These are phyloP conservation scores for Drosophila simulans DNA, from an alignment of 1,140 invertebrate species.

Conservation along the genomic window DNA sequence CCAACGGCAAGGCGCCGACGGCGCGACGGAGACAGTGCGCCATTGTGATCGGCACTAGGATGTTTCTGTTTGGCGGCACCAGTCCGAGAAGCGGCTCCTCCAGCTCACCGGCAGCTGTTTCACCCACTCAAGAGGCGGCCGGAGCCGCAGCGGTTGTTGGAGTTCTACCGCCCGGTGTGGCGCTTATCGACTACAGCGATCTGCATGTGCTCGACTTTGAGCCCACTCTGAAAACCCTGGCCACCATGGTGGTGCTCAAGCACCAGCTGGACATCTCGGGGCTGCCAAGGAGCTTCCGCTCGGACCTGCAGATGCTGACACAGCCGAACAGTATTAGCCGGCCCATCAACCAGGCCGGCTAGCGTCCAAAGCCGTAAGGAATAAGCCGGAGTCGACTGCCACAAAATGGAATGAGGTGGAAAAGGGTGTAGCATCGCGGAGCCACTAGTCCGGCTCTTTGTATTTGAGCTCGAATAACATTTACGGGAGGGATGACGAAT, in stretches of 20 bases:
- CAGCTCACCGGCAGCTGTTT: not conserved
- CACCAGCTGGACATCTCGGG: conserved; percentile 87
- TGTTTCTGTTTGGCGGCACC: conserved; percentile 95
- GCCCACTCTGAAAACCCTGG: conserved; percentile 89
- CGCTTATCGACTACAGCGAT: conserved; percentile 91
- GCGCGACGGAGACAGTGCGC: conserved; percentile 92
- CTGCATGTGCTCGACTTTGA: conserved; percentile 91
- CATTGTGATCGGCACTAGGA: conserved; percentile 88
- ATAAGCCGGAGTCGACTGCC: conserved; percentile 28
- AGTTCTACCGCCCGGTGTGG: conserved; percentile 5
- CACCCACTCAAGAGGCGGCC: conserved; percentile 6
- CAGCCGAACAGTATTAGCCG: conserved; percentile 84
- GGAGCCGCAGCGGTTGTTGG: conserved; percentile 28
- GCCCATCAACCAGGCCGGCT: conserved; percentile 80
- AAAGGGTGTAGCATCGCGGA: conserved; percentile 4
- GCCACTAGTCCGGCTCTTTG: conserved; percentile 32
- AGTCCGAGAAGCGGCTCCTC: conserved; percentile 85
- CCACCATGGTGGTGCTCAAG: conserved; percentile 87
- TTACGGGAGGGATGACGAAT: conserved; percentile 4
- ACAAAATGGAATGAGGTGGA: conserved; percentile 3
- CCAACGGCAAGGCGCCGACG: conserved; percentile 87
- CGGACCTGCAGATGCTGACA: conserved; percentile 85
- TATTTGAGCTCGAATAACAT: conserved; percentile 21
- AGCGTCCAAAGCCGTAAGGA: conserved; percentile 29
- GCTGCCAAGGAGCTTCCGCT: conserved; percentile 87